phyloP scores from a whole-genome alignment of 2,888 invertebrate species.

The Plagiodera versicolora region DNA sequence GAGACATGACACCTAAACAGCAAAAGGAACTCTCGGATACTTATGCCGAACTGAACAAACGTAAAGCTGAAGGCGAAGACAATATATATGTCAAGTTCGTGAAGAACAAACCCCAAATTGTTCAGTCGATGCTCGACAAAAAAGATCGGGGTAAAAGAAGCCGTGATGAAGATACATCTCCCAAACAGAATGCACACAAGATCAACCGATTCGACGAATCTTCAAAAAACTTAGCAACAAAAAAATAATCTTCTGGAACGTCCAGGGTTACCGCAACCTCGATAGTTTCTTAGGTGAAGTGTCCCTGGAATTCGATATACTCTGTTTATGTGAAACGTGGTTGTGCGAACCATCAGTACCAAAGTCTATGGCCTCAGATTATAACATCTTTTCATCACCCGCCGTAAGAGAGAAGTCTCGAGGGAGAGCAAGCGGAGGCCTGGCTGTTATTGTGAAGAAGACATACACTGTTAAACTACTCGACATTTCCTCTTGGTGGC shows the following conservation, averaged over 20 bases:
- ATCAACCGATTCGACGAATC: neutral
- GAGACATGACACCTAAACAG: neutral
- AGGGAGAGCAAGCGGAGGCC: neutral
- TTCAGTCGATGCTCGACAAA: neutral
- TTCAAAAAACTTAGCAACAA: neutral
- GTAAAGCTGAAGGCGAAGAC: neutral
- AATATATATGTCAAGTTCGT: slow-evolving; percentile 3
- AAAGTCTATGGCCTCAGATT: neutral
- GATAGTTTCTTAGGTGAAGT: neutral
- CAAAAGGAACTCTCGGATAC: neutral
- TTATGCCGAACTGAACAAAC: neutral
- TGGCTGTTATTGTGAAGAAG: neutral
- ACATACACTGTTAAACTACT: neutral
- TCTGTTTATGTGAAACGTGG: slow-evolving; percentile 5
- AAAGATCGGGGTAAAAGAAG: neutral
- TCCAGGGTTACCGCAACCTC: slow-evolving; percentile 2
- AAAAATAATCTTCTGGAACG: slow-evolving; percentile 1
- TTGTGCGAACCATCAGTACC: neutral
- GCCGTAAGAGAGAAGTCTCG: neutral
- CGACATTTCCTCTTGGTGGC: slow-evolving; percentile 2
- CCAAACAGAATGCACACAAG: slow-evolving; percentile 1
- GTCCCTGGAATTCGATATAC: neutral
- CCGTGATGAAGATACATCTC: neutral
- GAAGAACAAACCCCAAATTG: neutral
- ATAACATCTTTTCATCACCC: neutral